Evolutionary conservation across 2,113 vertebrate species (phyloP), one percentile per base, ranked within the genome.

Genomic region (Ploceus nigricollis): DNA sequence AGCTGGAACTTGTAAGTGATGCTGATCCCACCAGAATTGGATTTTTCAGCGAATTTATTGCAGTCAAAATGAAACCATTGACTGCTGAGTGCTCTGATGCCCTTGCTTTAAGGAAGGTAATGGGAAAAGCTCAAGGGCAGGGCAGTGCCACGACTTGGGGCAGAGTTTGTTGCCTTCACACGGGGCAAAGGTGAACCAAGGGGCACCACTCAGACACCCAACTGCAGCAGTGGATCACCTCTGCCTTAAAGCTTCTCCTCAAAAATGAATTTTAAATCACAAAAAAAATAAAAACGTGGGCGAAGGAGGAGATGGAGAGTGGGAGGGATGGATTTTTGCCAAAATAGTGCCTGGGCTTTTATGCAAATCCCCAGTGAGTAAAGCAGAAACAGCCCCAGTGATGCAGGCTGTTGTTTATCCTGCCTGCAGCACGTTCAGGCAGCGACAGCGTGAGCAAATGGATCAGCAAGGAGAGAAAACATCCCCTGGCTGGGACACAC

Each of bases 361-460:
- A 69, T 48, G 60, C 39, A 45, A 79, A 35, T 47, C 47, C 24
- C 18, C 4, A 1, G 30, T 4, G 47, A 78, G 63, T 25, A n/a
- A 54, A 86, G 76, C 66, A 82, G 69, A 39, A 42, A 3, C 27
- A 58, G 9, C n/a, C 2, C 2, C 18, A 40, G 70, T 0, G 0
- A 4, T 14, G 33, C 9, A 40, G 40, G 14, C 48, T 64, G 37
- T 1, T 66, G 77, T 48, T 69, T 6, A 3, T 54, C 22, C 40
- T 18, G 54, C 50, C 17, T 25, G 58, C 48, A 58, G 72, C 5
- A 1, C 2, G 1, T 57, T n/a, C 39, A 54, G 71, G 48, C 56
- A 35, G 44, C 0, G 0, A 18, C 4, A 45, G 58, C 0, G 0
- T 0, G 12, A 75, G 25, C 47, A 54, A 60, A 33, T 0, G 10